Conservation (phyloP, 2,888 invertebrate species). For the Drosophila histrio region DNA sequence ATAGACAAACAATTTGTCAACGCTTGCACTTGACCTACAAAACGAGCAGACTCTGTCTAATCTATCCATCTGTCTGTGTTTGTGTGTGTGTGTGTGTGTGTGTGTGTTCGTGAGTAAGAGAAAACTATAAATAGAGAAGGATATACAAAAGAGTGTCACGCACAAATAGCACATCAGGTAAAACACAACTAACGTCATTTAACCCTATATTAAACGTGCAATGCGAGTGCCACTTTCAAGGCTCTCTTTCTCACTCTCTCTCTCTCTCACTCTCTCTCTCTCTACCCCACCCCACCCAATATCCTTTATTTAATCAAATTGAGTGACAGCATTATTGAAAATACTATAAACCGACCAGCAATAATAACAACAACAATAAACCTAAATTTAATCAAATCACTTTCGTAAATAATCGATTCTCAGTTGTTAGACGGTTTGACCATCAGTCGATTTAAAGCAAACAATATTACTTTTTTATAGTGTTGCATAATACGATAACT, state of each 20-base stretch:
- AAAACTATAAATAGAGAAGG: neutral
- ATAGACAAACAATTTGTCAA: constrained; percentile 63
- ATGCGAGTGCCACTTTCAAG: neutral
- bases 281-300: too few species aligned
- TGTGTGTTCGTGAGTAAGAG: neutral
- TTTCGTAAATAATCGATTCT: constrained; percentile 5
- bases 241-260: neutral
- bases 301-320: constrained; percentile 45
- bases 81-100: neutral
- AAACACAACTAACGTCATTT: constrained; percentile 1
- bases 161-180: neutral
- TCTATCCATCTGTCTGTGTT: too few species aligned
- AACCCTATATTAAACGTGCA: constrained; percentile 1
- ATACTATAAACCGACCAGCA: neutral
- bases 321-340: constrained; percentile 28
- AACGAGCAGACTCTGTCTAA: neutral
- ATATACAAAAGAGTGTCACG: neutral
- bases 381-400: constrained; percentile 4
- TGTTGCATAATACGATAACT: neutral
- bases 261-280: neutral
- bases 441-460: neutral
- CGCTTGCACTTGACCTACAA: constrained; percentile 68
- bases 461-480: neutral
- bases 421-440: neutral
- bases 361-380: neutral